Base-by-base conservation (phyloP, 2,888 invertebrate species). In the Orchestes rusci region DNA sequence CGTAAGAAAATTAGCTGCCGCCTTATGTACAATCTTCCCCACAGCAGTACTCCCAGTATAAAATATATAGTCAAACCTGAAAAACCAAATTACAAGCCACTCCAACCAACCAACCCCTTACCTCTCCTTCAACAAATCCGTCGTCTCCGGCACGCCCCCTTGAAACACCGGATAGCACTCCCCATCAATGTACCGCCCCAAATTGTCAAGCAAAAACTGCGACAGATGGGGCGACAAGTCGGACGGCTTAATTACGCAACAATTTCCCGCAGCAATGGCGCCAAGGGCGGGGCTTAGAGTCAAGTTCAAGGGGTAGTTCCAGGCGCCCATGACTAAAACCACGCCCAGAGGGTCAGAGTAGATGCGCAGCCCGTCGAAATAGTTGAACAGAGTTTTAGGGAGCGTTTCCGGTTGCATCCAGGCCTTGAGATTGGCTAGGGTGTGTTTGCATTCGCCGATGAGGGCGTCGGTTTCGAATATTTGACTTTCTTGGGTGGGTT, bases 271-370 rank as follows among this genome's bases (percentile, higher is more conserved):
- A 1, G 94, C 87, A 41, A 97, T 82, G 1, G 95, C 95, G 0
- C 61, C 63, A 61, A 15, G 15, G 46, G 49, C n/a, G 13, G 95
- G 95, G 44, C 81, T 68, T 17, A 94, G 62, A 2, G 82, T 70
- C 47, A 96, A 71, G 57, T 88, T 84, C 17, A 96, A 63, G 0
- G 97, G 97, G 72, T 96, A 97, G 73, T 99, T 99, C 97, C 97
- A 99, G 1, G 96, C 87, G 0, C 93, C 90, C 52, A 91, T 82
- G 1, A 90, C 73, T 3, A 99, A 74, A 3, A 84, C 87, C 17
- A 96, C 90, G 15, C 99, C 99, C 62, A 80, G 89, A 0, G 99
- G 97, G 61, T 99, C 95, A 53, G 84, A 82, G 62, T 77, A 77
- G 56, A 89, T 79, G 44, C 79, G 72, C 8, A 87, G 77, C 15